A percentile compares a stretch with the other conserved stretches of the same genome.
These are phyloP conservation scores for Panthera tigris DNA, from an alignment of 2,113 vertebrate species.

Conservation along the genomic window DNA sequence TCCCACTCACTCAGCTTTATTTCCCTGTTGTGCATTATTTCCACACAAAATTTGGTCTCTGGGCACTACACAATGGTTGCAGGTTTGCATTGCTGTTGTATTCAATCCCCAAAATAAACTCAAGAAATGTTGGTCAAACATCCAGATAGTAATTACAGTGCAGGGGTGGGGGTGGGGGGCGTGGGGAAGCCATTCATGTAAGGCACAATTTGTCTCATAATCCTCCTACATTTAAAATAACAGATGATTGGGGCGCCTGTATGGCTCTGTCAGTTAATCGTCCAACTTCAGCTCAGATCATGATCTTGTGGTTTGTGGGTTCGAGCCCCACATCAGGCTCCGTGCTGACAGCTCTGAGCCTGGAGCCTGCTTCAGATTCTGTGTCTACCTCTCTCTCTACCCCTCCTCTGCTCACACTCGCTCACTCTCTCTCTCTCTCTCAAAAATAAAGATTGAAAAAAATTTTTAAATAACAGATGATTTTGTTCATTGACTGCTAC, in stretches of 20 bases:
- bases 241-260: neutral
- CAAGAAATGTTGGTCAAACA: neutral
- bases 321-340: too few species aligned
- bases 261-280: too few species aligned
- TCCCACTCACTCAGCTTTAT: neutral
- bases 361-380: too few species aligned
- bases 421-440: too few species aligned
- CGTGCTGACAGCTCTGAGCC: too few species aligned
- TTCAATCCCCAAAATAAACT: conserved; percentile 41
- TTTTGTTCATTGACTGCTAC: neutral
- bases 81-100: neutral
- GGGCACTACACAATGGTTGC: neutral
- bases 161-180: neutral
- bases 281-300: too few species aligned
- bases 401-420: too few species aligned
- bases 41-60: conserved; percentile 21
- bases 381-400: too few species aligned
- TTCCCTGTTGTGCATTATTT: conserved; percentile 41
- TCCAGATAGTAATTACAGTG: neutral
- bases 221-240: neutral
- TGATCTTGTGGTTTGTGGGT: too few species aligned
- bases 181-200: neutral
- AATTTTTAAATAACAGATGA: neutral
- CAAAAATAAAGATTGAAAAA: too few species aligned
- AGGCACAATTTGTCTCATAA: neutral